phyloP scores from a whole-genome alignment of 2,797 vertebrate species.

The Pangasius larnaudii region DNA sequence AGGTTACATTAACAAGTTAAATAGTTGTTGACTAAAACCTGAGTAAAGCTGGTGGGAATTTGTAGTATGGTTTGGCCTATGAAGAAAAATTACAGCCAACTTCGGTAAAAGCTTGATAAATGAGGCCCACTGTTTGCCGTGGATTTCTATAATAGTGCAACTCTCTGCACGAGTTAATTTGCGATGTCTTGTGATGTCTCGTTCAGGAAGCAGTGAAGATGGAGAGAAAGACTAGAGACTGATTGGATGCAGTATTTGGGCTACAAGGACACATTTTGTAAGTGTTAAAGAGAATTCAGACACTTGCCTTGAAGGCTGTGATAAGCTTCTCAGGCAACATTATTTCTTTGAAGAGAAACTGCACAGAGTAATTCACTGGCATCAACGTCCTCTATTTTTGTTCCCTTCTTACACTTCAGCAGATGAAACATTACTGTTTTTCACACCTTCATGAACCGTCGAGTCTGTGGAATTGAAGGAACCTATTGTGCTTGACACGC shows the following conservation, averaged over 20 bases:
- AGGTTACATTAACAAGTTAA: not conserved
- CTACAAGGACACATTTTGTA: conserved; percentile 52
- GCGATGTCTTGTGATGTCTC: conserved; percentile 14
- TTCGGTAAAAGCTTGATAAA: not conserved
- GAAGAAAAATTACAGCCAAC: not conserved
- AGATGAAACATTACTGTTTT: conserved; percentile 49
- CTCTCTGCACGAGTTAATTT: not conserved
- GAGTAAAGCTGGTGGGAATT: not conserved
- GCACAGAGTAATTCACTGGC: conserved; percentile 42
- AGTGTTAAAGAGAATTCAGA: conserved; percentile 39
- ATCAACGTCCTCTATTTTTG: not conserved
- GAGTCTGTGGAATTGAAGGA: conserved; percentile 65
- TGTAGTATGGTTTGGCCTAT: not conserved
- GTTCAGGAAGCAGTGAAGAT: conserved; percentile 94
- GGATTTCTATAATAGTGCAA: not conserved
- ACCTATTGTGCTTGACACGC: conserved; percentile 60
- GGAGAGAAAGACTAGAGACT: conserved; percentile 90
- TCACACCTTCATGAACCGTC: conserved; percentile 55
- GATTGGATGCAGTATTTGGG: conserved; percentile 13
- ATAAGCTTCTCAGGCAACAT: conserved; percentile 71
- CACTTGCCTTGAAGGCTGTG: conserved; percentile 52
- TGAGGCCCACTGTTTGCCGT: not conserved
- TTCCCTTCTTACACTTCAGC: conserved; percentile 41
- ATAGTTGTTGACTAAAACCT: not conserved
- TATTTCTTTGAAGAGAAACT: conserved; percentile 55